Evolutionary conservation across 2,797 vertebrate species (phyloP).

Genomic region (Decapterus maruadsi): DNA sequence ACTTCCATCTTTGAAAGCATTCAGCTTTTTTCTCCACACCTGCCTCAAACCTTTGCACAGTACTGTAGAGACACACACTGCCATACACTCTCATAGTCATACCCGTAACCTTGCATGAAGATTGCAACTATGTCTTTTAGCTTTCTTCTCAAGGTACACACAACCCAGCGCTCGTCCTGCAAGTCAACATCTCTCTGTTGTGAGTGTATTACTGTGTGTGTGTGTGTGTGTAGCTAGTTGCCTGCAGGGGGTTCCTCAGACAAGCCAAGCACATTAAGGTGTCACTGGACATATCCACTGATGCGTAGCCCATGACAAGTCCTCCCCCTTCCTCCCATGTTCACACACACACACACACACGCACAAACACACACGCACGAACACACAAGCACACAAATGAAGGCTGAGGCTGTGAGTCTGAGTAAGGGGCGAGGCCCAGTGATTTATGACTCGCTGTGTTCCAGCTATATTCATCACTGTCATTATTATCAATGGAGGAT

Average conservation of each 20-base stretch:
- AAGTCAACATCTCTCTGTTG: not conserved
- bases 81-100: too few relatives aligned
- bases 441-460: slow-evolving; percentile 79
- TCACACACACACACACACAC: slow-evolving; percentile 14
- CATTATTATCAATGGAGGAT: slow-evolving; percentile 81
- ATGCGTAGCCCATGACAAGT: slow-evolving; percentile 69
- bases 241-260: slow-evolving; percentile 71
- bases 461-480: slow-evolving; percentile 81
- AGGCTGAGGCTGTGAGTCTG: slow-evolving; percentile 59
- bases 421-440: slow-evolving; percentile 65
- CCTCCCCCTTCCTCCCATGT: slow-evolving; percentile 22
- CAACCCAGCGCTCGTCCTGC: slow-evolving; percentile 1
- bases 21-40: too few relatives aligned
- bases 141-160: slow-evolving; percentile 25
- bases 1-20: too few relatives aligned
- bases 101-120: slow-evolving; percentile 1
- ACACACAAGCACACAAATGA: slow-evolving; percentile 15
- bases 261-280: slow-evolving; percentile 84
- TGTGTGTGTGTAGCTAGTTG: slow-evolving; percentile 22
- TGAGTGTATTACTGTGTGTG: not conserved
- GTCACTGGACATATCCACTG: slow-evolving; percentile 81
- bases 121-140: slow-evolving; percentile 11
- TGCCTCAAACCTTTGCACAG: too few relatives aligned
- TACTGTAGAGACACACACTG: too few relatives aligned
- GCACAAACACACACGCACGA: too few relatives aligned